phyloP scores from a whole-genome alignment of 2,113 vertebrate species.

The Cyanoliseus patagonus region DNA sequence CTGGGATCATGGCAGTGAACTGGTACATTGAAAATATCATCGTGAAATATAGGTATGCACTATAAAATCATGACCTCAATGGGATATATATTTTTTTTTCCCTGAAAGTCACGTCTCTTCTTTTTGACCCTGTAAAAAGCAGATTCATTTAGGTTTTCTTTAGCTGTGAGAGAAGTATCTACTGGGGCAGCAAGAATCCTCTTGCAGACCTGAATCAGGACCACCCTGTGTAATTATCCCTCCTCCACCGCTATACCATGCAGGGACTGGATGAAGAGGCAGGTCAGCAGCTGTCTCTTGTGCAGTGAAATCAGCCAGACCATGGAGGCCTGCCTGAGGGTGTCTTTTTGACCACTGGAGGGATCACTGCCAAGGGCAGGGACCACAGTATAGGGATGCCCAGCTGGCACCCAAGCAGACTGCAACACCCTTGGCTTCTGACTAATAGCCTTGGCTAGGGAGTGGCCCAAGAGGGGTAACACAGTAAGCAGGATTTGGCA shows the following conservation, averaged over 20 bases:
- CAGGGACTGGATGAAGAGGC: background rate
- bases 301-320: background rate
- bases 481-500: background rate
- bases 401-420: background rate
- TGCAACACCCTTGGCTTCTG: background rate
- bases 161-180: background rate
- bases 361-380: background rate
- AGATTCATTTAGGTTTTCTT: background rate
- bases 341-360: background rate
- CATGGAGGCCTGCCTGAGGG: background rate
- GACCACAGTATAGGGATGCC: background rate
- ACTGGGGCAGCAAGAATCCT: background rate
- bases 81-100: background rate
- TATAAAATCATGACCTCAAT: background rate
- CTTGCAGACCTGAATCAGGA: background rate
- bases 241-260: fast-evolving
- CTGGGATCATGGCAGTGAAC: background rate
- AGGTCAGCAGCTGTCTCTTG: background rate
- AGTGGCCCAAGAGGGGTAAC: background rate
- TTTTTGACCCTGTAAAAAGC: background rate
- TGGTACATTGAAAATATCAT: background rate
- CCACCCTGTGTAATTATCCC: background rate
- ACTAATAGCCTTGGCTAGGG: background rate
- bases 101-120: background rate
- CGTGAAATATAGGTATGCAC: background rate